Evolutionary conservation across 2,888 invertebrate species (phyloP).

Genomic region (Malthinus seriepunctatus): DNA sequence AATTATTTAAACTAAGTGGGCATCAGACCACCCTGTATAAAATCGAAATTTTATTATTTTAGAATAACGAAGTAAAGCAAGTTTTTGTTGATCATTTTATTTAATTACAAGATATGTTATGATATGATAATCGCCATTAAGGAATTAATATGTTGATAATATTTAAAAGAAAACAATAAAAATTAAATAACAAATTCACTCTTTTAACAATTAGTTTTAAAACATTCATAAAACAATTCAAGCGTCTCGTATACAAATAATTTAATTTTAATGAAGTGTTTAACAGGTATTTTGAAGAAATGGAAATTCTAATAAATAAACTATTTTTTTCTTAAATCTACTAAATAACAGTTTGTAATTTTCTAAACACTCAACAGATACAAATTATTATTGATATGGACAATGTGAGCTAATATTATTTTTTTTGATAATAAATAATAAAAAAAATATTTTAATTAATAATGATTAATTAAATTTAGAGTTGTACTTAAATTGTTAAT

Average conservation of each 20-base stretch:
- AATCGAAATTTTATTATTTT: not conserved
- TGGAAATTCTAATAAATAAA: not conserved
- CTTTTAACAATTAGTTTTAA: too few species aligned
- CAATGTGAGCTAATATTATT: not conserved
- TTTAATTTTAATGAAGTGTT: not conserved
- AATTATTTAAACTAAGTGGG: too few species aligned
- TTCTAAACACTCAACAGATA: slow-evolving; percentile 4
- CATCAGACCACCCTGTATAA: too few species aligned
- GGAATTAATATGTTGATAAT: slow-evolving; percentile 20
- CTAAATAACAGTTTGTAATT: slow-evolving; percentile 5
- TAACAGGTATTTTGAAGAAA: not conserved
- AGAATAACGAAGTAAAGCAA: not conserved
- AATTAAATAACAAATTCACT: slow-evolving; percentile 10
- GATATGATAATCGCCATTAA: slow-evolving; percentile 33
- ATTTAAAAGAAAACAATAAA: slow-evolving; percentile 19
- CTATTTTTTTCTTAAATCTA: slow-evolving; percentile 3
- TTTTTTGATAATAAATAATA: not conserved
- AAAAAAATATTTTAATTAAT: not conserved
- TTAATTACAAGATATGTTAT: slow-evolving; percentile 39
- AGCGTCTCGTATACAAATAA: not conserved
- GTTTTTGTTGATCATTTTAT: slow-evolving; percentile 17
- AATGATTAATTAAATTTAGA: slow-evolving; percentile 16
- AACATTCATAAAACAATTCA: not conserved
- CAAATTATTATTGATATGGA: not conserved
- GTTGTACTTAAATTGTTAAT: slow-evolving; percentile 1